These are phyloP conservation scores for Mechanitis messenoides DNA, from an alignment of 2,888 invertebrate genomes.

Conservation along the genomic window DNA sequence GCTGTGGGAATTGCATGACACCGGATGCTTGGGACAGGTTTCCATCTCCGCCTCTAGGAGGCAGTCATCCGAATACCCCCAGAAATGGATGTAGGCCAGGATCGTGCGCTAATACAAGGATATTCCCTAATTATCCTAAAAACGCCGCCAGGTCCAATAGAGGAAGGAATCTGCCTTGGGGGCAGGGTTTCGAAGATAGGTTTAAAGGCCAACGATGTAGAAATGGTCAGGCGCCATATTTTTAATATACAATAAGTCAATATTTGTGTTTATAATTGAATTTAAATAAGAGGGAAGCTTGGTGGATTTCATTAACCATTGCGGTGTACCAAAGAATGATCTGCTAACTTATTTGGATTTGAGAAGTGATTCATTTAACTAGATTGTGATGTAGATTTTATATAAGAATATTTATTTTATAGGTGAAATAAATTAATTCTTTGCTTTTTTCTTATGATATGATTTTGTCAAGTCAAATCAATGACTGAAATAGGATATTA, in stretches of 20 bases:
- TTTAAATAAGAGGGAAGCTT: background rate
- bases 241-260: conserved; percentile 40
- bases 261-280: conserved; percentile 9
- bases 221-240: conserved; percentile 62
- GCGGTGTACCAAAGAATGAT: background rate
- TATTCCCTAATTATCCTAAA: conserved; percentile 49
- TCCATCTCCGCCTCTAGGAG: conserved; percentile 47
- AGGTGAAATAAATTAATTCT: background rate
- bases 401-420: conserved; percentile 3
- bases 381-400: conserved; percentile 2
- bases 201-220: conserved; percentile 62
- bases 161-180: conserved; percentile 63
- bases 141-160: conserved; percentile 45
- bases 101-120: conserved; percentile 48
- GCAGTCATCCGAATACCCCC: conserved; percentile 54
- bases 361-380: background rate
- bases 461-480: too few species aligned
- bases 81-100: conserved; percentile 63
- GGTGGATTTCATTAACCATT: background rate
- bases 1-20: conserved; percentile 54
- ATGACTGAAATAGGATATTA: too few species aligned
- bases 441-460: background rate
- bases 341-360: background rate
- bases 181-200: conserved; percentile 59
- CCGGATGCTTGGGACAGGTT: conserved; percentile 60